phyloP scores from a whole-genome alignment of 2,888 invertebrate genomes.

The Lumbricus terrestris region DNA sequence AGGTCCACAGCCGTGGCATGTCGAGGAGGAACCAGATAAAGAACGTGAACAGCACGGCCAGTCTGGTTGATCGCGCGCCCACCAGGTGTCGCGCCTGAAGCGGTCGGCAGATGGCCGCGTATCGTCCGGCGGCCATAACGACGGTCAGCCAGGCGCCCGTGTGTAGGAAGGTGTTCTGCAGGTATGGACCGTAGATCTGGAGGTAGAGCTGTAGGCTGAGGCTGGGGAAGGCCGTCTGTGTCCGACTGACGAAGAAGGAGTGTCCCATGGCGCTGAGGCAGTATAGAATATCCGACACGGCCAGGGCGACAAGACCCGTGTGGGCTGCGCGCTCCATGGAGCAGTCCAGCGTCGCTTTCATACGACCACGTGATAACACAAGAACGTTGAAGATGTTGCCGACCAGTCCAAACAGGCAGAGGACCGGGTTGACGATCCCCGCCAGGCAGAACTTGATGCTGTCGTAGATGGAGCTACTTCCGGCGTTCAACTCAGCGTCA shows the following conservation, averaged over 20 bases:
- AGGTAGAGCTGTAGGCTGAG: constrained; percentile 31
- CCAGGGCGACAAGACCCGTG: constrained; percentile 53
- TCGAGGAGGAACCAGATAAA: constrained; percentile 28
- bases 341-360: constrained; percentile 48
- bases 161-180: constrained; percentile 54
- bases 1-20: constrained; percentile 33
- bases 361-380: constrained; percentile 50
- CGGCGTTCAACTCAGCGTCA: not conserved
- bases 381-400: constrained; percentile 53
- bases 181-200: constrained; percentile 43
- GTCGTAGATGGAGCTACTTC: not conserved
- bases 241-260: constrained; percentile 42
- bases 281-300: constrained; percentile 55
- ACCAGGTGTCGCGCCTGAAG: constrained; percentile 53
- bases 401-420: constrained; percentile 51
- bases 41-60: constrained; percentile 43
- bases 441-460: constrained; percentile 43
- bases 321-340: constrained; percentile 56
- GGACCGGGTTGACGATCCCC: constrained; percentile 47
- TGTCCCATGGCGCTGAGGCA: constrained; percentile 51
- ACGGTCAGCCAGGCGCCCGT: constrained; percentile 56
- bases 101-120: constrained; percentile 56
- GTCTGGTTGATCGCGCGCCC: constrained; percentile 48
- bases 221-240: constrained; percentile 19
- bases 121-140: constrained; percentile 56